Evolutionary conservation across 2,113 vertebrate genomes (phyloP).

Genomic region (Ochotona curzoniae): DNA sequence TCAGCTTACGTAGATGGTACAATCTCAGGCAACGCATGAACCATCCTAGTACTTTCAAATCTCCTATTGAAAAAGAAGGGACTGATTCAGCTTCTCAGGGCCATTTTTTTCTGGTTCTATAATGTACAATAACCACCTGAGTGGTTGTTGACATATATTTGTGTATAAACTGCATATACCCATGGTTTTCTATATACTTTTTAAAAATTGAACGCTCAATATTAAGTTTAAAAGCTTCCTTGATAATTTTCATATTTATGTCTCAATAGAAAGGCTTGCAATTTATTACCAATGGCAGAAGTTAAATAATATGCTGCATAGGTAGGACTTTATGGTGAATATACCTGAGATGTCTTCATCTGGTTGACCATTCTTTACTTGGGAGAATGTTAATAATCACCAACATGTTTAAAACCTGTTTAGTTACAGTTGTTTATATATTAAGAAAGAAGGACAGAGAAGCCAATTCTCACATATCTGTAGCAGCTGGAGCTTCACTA

Average conservation of each 20-base stretch:
- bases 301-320: background rate
- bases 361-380: background rate
- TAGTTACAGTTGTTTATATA: too few relatives aligned
- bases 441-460: too few relatives aligned
- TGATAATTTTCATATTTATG: slow-evolving; percentile 8
- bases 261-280: background rate
- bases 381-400: background rate
- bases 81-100: background rate
- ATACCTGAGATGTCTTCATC: background rate
- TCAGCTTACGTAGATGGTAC: background rate
- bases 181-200: background rate
- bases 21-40: background rate
- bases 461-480: too few relatives aligned
- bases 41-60: background rate
- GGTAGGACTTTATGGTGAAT: background rate
- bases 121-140: background rate
- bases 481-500: too few relatives aligned
- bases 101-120: background rate
- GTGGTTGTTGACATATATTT: background rate
- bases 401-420: background rate
- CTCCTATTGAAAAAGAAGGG: background rate
- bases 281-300: background rate
- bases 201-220: background rate
- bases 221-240: background rate
- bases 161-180: background rate